phyloP scores from a whole-genome alignment of 2,113 vertebrate species.

The Gambusia affinis region DNA sequence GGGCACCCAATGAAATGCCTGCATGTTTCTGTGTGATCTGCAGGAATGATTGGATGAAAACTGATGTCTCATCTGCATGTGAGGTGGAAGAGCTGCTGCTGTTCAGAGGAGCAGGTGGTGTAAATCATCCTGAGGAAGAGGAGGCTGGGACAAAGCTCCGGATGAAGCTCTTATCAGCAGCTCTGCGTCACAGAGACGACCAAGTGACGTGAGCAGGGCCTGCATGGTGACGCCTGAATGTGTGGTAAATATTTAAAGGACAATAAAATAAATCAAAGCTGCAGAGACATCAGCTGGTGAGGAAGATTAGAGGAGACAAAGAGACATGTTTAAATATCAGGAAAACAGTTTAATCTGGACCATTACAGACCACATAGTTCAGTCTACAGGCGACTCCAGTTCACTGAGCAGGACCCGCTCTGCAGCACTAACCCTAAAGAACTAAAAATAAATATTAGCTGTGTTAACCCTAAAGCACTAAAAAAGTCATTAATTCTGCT shows the following conservation, averaged over 20 bases:
- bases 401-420: too few relatives aligned
- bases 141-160: neutral
- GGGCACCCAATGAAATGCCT: neutral
- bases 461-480: too few relatives aligned
- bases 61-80: constrained; percentile 17
- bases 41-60: neutral
- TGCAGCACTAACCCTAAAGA: too few relatives aligned
- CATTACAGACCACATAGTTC: too few relatives aligned
- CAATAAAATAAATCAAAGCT: neutral
- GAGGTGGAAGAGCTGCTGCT: constrained; percentile 60
- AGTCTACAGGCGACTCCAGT: too few relatives aligned
- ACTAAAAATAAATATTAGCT: too few relatives aligned
- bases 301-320: neutral
- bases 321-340: too few relatives aligned
- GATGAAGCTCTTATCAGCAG: neutral
- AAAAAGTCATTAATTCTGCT: too few relatives aligned
- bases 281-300: neutral
- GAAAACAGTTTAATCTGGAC: too few relatives aligned
- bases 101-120: neutral
- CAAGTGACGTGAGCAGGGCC: too few relatives aligned
- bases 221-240: neutral
- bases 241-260: neutral
- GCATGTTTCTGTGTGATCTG: neutral
- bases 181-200: neutral
- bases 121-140: neutral